These are phyloP conservation scores for Xestia rhomboidea DNA, from an alignment of 2,888 invertebrate genomes.

Conservation along the genomic window DNA sequence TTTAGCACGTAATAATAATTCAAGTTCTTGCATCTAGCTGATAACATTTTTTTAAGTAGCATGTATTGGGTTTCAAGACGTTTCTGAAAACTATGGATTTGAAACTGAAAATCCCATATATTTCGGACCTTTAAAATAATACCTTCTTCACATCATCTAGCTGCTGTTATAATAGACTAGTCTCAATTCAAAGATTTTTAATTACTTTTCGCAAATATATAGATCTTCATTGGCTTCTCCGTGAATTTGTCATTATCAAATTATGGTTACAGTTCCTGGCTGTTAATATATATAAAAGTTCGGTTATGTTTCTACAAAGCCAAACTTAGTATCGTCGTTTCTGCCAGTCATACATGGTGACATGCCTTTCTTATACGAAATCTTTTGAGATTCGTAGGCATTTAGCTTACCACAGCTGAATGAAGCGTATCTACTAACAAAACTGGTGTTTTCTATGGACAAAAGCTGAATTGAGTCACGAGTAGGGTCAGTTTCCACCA, in stretches of 20 bases:
- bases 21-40: slow-evolving; percentile 2
- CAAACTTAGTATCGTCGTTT: background rate
- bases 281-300: background rate
- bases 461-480: background rate
- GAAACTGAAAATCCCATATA: background rate
- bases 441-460: background rate
- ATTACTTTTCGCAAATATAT: background rate
- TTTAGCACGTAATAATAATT: background rate
- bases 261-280: background rate
- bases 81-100: background rate
- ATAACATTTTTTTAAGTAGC: slow-evolving; percentile 3
- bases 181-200: background rate
- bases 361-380: background rate
- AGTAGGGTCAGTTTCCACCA: background rate
- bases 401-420: background rate
- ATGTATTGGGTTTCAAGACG: background rate
- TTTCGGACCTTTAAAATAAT: background rate
- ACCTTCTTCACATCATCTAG: background rate
- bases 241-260: background rate
- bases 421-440: background rate
- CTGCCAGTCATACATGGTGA: background rate
- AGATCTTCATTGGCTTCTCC: background rate
- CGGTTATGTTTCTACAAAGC: background rate
- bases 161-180: background rate
- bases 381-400: background rate